Evolutionary conservation across 2,113 vertebrate species (phyloP), one percentile per base, ranked within the genome.

Genomic region (Enhydra lutris): DNA sequence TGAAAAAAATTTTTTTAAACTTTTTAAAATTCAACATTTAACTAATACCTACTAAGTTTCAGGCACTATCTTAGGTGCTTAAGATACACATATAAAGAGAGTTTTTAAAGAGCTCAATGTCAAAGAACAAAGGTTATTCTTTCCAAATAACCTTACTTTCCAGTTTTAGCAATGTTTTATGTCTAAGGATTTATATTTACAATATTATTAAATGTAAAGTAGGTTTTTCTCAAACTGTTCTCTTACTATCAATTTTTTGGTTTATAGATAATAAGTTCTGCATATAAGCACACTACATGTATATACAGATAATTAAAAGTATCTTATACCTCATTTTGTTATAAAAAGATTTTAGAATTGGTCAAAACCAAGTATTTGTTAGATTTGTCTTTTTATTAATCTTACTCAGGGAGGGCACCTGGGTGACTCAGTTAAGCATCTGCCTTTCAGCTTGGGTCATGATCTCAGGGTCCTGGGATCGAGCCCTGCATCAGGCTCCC

Each of bases 291-390:
- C 5, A 57, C 1, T 82, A 3, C 31, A n/a, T 80, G 76, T 90
- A 87, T 14, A 74, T 84, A 86, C 0, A 74, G 47, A 82, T 83
- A 73, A 21, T 52, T 59, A 39, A 69, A 85, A 67, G 3, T 61
- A n/a, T 78, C 29, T 69, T 61, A 78, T 39, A 76, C 3, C 1
- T 12, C 29, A n/a, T 29, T 79, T 52, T 89, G 10, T 76, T 74
- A 84, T 65, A 57, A 79, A 74, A 94, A 82, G 42, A 90, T 85
- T 86, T 94, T 65, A 67, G 47, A 94, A 89, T 76, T 85, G 95
- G 10, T 97, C 36, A 85, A 85, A 92, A 95, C 36, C 15, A 91
- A 83, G 50, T 81, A 45, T 63, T 47, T 63, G 50, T 91, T 42
- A 85, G 10, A 57, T n/a, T 52, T 63, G 59, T 9, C 63, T 63